Evolutionary conservation across 2,797 vertebrate species (phyloP), one percentile per base, ranked within the genome.

Genomic region (Pangasius macronema): DNA sequence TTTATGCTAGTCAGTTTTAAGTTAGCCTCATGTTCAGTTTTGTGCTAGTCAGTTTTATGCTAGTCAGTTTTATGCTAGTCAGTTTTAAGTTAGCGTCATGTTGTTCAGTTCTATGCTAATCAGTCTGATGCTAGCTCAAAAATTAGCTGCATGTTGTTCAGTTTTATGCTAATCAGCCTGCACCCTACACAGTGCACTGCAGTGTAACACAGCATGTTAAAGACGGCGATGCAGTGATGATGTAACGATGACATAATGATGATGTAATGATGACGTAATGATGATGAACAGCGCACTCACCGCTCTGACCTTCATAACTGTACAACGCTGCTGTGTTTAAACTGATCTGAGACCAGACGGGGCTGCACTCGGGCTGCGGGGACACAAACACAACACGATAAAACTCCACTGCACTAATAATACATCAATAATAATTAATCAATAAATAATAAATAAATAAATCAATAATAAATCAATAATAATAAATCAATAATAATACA

Each of bases 261-360:
- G 72, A 27, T 11, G 36, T 73, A 4, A 73, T 59, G 30, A 55
- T 63, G 57, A 82, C 39, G 57, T 61, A 10, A 46, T 8, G 36
- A n/a, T n/a, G n/a, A n/a, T n/a, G n/a, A 33, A 27, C 39, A 61
- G 42, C 1, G 6, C 1, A 87, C 95, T 95, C 94, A 99, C 98
- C 97, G 33, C 94, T 96, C 85, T 96, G 94, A 53, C 94, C 88
- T 79, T 96, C 95, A 84, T 97, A 95, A 82, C 95, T 96, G 93
- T 97, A 98, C 83, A 76, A 91, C 94, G 90, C 96, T 94, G 94
- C 96, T 97, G 93, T n/a, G 59, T 95, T 95, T 92, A 95, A 94
- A 93, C 94, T 97, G 92, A 97, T 95, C 92, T 96, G 96, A 82
- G 96, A 95, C 98, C 98, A 99, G 91, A 96, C 90, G 1, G 97